Evolutionary conservation across 2,888 invertebrate species (phyloP), one percentile per base, ranked within the genome.

Genomic region (Limnephilus lunatus): DNA sequence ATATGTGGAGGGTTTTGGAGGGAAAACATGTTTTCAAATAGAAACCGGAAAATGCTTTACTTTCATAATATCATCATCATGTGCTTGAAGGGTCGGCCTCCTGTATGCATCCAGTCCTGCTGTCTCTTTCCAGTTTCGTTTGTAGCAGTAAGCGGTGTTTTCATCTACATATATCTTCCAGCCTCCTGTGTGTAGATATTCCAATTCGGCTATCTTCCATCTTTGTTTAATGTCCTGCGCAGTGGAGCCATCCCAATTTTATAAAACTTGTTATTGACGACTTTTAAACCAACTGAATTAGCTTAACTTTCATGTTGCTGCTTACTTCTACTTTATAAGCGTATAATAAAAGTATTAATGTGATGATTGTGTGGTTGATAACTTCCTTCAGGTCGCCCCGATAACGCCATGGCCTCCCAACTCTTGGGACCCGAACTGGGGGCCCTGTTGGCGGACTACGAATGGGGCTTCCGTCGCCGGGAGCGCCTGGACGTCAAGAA

Each of bases 401-500:
- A 89, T 39, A 87, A 83, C 15, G 86, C 31, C 9, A 81, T 81
- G 53, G 82, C 85, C 2, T 91, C 93, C 31, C 91, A 91, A 25
- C 68, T 92, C 14, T 68, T 91, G 88, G 87, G 91, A 48, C 91
- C 91, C n/a, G 91, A 91, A 35, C 95, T 97, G 94, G 96, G 96
- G 94, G 96, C 97, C 94, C 95, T 97, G 94, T 95, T 97, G 95
- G 95, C 96, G 80, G 96, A 97, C 95, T 96, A 96, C 94, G 97
- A 97, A 96, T 96, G 97, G 95, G 98, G 98, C 93, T 99, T 99
- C 96, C 98, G 98, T 94, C 97, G 99, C 94, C 97, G 98, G 94
- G 99, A 99, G 96, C 97, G 99, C 94, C 97, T 98, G 94, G 99
- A 99, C 95, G 99, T 99, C 90, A 99, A 99, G 96, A 99, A 99